Conservation (phyloP, 2,797 vertebrate genomes). For the Chiroxiphia lanceolata region DNA sequence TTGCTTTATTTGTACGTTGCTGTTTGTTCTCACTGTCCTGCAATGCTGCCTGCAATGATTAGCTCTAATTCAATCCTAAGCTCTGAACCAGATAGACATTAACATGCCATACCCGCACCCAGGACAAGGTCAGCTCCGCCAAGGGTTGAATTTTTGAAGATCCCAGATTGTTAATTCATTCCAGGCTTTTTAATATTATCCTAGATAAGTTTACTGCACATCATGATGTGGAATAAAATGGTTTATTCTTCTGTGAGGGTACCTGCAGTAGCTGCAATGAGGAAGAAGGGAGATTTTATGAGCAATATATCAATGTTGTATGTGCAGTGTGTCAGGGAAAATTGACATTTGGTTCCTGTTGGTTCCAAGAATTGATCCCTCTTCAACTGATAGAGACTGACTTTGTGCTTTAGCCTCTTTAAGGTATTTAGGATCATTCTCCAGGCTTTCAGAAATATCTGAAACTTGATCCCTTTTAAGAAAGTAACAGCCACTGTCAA, state of each 20-base stretch:
- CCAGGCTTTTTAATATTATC: background rate
- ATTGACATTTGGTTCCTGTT: background rate
- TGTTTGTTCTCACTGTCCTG: background rate
- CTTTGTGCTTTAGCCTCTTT: background rate
- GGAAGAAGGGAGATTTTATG: background rate
- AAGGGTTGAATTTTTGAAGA: background rate
- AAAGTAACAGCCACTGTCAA: background rate
- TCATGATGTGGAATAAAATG: background rate
- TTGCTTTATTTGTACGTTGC: background rate
- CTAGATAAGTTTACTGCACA: background rate
- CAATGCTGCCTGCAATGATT: background rate
- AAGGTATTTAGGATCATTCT: background rate
- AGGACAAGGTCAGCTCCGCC: slow-evolving; percentile 5
- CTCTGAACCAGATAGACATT: background rate
- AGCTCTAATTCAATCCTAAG: background rate
- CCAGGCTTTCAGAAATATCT: background rate
- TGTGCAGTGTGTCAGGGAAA: background rate
- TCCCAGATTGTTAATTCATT: background rate
- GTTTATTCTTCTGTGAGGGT: background rate
- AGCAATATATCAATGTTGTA: background rate
- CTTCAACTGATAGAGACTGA: background rate
- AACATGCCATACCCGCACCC: background rate
- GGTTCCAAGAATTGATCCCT: slow-evolving; percentile 6
- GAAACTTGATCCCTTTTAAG: background rate
- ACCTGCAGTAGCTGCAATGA: background rate